These are phyloP conservation scores for Bombus superbus DNA, from an alignment of 1,140 invertebrate species.

Conservation along the genomic window DNA sequence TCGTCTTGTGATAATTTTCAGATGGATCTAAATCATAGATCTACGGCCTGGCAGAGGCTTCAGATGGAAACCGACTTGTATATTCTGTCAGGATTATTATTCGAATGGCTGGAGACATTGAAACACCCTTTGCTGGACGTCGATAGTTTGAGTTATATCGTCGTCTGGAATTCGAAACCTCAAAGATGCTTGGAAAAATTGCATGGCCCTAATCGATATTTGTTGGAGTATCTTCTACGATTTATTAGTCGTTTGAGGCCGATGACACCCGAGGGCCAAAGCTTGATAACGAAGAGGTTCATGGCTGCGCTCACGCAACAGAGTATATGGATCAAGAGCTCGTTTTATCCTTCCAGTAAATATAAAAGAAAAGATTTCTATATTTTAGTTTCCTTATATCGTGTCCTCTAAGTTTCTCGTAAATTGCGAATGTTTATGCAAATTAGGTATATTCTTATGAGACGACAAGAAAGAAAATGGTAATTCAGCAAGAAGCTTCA, in stretches of 20 bases:
- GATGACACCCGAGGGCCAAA: conserved; percentile 83
- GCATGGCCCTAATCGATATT: conserved; percentile 85
- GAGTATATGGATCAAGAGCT: conserved; percentile 83
- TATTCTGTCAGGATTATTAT: conserved; percentile 86
- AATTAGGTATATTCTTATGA: neutral
- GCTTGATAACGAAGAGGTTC: conserved; percentile 85
- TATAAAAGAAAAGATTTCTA: neutral
- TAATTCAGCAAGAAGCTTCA: too few relatives aligned
- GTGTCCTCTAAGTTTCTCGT: too few relatives aligned
- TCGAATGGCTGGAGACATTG: conserved; percentile 88
- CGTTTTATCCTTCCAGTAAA: conserved; percentile 83
- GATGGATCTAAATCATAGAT: conserved; percentile 86
- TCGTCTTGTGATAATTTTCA: conserved; percentile 63
- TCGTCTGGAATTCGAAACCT: conserved; percentile 84
- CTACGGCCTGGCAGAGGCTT: conserved; percentile 87
- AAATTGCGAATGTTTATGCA: neutral
- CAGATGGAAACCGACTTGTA: conserved; percentile 86
- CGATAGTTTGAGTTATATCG: conserved; percentile 88
- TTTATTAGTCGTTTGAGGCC: conserved; percentile 87
- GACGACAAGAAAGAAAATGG: neutral
- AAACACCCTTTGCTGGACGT: conserved; percentile 87
- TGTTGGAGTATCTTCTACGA: conserved; percentile 89
- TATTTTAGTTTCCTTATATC: too few relatives aligned
- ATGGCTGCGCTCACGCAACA: conserved; percentile 87
- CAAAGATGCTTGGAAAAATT: conserved; percentile 86